Conservation (phyloP, 1,140 invertebrate species). For the Cyphomyrmex costatus region DNA sequence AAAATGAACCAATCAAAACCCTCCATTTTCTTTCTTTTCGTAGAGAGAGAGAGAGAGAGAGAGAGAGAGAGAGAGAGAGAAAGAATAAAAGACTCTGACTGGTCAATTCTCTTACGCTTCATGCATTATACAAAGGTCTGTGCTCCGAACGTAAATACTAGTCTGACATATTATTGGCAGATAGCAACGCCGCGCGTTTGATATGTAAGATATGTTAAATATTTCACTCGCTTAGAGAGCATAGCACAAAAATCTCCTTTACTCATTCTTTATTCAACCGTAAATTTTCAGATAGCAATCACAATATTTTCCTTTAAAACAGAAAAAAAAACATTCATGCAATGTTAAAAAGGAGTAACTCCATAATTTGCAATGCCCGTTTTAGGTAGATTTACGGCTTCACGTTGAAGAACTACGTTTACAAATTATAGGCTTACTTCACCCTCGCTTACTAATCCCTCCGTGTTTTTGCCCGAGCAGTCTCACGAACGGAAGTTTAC, state of each 20-base stretch:
- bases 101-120: no score
- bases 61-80: no score
- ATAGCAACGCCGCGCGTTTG: no score
- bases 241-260: background rate
- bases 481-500: background rate
- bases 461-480: background rate
- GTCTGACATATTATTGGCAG: background rate
- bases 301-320: background rate
- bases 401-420: background rate
- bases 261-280: background rate
- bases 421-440: conserved; percentile 20
- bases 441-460: background rate
- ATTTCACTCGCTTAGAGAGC: background rate
- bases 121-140: no score
- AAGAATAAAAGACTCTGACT: no score
- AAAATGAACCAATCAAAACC: no score
- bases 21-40: no score
- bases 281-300: background rate
- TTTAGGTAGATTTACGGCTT: background rate
- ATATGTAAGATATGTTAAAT: background rate
- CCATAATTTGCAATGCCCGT: background rate
- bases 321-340: background rate
- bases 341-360: background rate
- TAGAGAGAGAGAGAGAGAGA: no score
- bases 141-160: background rate